phyloP scores from a whole-genome alignment of 2,797 vertebrate species.

The Tachyglossus aculeatus region DNA sequence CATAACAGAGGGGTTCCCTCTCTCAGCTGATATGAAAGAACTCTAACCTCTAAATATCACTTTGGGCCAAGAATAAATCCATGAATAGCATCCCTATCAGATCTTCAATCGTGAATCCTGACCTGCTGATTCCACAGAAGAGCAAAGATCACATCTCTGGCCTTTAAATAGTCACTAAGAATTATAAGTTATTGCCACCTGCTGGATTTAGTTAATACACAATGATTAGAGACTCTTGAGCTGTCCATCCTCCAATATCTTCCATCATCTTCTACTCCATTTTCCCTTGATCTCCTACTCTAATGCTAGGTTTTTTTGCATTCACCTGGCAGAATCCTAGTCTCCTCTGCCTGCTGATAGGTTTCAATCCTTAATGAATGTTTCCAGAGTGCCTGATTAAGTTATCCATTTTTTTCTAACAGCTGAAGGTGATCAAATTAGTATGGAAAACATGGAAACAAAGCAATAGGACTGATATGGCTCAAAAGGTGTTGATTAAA shows the following conservation, averaged over 20 bases:
- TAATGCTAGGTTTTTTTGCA: neutral
- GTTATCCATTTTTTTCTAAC: conserved; percentile 15
- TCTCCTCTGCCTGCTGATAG: conserved; percentile 7
- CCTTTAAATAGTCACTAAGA: neutral
- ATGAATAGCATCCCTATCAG: neutral
- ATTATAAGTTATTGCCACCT: neutral
- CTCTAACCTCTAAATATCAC: neutral
- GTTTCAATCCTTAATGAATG: conserved; percentile 27
- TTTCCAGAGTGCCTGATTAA: conserved; percentile 48
- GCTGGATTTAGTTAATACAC: neutral
- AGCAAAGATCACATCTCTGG: neutral
- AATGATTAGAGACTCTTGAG: neutral
- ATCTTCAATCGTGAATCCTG: neutral
- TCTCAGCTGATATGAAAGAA: neutral
- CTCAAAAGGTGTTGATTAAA: conserved; percentile 48
- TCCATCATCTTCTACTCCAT: neutral
- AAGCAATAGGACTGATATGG: conserved; percentile 52
- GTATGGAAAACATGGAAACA: conserved; percentile 49
- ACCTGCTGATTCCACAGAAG: neutral
- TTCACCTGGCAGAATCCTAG: neutral
- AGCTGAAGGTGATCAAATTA: conserved; percentile 61
- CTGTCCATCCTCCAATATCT: neutral
- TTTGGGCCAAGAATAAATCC: neutral
- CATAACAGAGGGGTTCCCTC: conserved; percentile 2
- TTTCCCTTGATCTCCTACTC: neutral